Conservation (phyloP, 2,888 invertebrate genomes). For the Tolmerus cingulatus region DNA sequence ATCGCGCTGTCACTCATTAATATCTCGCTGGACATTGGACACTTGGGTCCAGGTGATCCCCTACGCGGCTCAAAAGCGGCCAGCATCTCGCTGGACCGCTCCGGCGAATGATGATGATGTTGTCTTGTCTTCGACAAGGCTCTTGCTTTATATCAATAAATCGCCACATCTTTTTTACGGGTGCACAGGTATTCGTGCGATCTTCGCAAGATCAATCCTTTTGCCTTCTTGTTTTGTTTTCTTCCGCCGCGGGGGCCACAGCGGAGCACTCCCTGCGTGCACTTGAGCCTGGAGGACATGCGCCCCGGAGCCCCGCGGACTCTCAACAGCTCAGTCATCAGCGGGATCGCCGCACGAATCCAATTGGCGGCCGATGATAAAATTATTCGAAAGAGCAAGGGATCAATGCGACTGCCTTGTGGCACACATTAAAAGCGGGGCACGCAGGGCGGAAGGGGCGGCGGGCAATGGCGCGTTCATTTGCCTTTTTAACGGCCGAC, state of each 20-base stretch:
- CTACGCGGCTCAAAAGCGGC: background rate
- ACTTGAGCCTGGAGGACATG: background rate
- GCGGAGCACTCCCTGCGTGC: background rate
- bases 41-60: background rate
- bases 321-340: constrained; percentile 12
- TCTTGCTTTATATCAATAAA: constrained; percentile 15
- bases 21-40: constrained; percentile 13
- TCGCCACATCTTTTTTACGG: background rate
- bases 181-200: background rate
- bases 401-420: constrained; percentile 31
- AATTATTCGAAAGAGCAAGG: constrained; percentile 29
- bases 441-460: background rate
- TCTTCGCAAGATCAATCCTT: background rate
- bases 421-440: constrained; percentile 1
- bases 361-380: constrained; percentile 17
- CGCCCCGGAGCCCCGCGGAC: background rate
- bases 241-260: background rate
- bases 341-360: constrained; percentile 14
- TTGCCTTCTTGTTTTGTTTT: background rate
- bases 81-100: background rate
- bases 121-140: constrained; percentile 34
- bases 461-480: constrained; percentile 3
- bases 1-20: constrained; percentile 31
- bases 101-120: constrained; percentile 18
- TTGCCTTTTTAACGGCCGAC: constrained; percentile 21